Evolutionary conservation across 2,888 invertebrate genomes (phyloP).

Genomic region (Camponotus fellah): DNA sequence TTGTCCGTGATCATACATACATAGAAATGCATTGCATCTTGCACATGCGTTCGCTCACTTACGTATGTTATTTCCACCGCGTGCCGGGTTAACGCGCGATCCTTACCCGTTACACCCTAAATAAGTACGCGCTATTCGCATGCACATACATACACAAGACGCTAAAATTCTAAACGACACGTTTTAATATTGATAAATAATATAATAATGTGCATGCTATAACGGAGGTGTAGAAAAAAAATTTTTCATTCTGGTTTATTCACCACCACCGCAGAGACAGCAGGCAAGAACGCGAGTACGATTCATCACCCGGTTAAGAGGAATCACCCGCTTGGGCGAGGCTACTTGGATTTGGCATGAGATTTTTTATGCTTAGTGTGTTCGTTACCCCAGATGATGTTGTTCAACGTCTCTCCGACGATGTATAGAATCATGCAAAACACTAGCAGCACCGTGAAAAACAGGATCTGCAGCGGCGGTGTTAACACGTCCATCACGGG

Average conservation of each 20-base stretch:
- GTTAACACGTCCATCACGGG: slow-evolving; percentile 94
- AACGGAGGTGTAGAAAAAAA: slow-evolving; percentile 46
- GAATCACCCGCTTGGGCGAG: slow-evolving; percentile 72
- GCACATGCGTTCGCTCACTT: slow-evolving; percentile 58
- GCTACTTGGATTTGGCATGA: slow-evolving; percentile 82
- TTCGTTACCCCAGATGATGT: slow-evolving; percentile 91
- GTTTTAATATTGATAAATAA: slow-evolving; percentile 34
- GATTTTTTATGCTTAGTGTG: slow-evolving; percentile 79
- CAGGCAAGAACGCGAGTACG: slow-evolving; percentile 73
- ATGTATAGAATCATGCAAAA: slow-evolving; percentile 90
- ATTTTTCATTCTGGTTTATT: slow-evolving; percentile 68
- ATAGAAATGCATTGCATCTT: slow-evolving; percentile 23
- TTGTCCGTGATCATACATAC: slow-evolving; percentile 28
- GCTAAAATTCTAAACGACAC: slow-evolving; percentile 40
- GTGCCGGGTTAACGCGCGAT: slow-evolving; percentile 49
- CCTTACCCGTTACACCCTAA: slow-evolving; percentile 34
- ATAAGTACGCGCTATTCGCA: slow-evolving; percentile 52
- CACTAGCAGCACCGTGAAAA: slow-evolving; percentile 90
- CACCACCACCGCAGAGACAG: slow-evolving; percentile 79
- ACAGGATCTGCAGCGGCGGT: slow-evolving; percentile 90
- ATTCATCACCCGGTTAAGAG: slow-evolving; percentile 73
- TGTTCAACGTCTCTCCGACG: slow-evolving; percentile 91
- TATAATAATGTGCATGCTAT: slow-evolving; percentile 58
- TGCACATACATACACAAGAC: slow-evolving; percentile 56
- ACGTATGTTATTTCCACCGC: slow-evolving; percentile 21